These are phyloP conservation scores for Semaprochilodus insignis DNA, from an alignment of 2,797 vertebrate genomes.

Conservation along the genomic window DNA sequence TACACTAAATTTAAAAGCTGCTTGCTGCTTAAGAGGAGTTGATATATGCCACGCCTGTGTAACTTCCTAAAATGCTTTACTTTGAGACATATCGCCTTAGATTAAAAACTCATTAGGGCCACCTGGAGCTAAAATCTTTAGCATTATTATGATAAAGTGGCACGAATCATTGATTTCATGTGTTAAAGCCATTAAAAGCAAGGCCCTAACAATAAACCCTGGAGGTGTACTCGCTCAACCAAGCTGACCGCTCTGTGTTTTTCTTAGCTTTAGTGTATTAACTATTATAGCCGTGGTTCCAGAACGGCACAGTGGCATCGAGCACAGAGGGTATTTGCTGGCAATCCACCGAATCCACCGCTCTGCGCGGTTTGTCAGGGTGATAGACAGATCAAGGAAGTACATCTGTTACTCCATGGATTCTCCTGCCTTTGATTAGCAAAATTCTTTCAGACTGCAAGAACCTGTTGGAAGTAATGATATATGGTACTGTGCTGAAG, in stretches of 20 bases:
- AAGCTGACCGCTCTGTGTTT: background rate
- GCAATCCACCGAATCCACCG: too few species aligned
- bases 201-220: conserved; percentile 18
- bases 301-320: background rate
- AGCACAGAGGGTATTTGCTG: too few species aligned
- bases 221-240: conserved; percentile 6
- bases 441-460: too few species aligned
- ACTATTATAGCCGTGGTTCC: background rate
- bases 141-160: conserved; percentile 15
- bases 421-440: too few species aligned
- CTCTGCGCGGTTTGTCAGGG: too few species aligned
- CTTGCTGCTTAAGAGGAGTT: background rate
- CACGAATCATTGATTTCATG: conserved; percentile 28
- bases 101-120: conserved; percentile 33
- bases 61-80: background rate
- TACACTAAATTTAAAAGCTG: conserved; percentile 5
- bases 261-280: background rate
- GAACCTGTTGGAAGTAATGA: too few species aligned
- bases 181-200: conserved; percentile 22
- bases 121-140: conserved; percentile 25
- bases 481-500: too few species aligned
- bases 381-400: too few species aligned
- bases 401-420: too few species aligned
- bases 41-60: background rate
- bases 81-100: background rate